phyloP scores from a whole-genome alignment of 2,888 invertebrate species.

The Nomada goodeniana region DNA sequence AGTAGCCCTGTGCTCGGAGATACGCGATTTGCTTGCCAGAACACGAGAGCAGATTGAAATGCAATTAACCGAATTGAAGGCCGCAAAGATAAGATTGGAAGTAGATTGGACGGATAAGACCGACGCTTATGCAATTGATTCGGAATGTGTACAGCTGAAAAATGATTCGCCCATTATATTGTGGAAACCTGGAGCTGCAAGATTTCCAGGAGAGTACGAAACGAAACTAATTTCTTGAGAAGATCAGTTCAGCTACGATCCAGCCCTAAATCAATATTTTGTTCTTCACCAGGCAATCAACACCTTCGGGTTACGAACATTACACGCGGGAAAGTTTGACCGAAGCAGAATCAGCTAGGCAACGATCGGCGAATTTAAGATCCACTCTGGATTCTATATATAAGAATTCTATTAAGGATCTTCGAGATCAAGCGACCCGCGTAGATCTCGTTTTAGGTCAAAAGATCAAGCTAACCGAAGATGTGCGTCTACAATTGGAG shows the following conservation, averaged over 20 bases:
- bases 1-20: constrained; percentile 89
- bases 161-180: constrained; percentile 89
- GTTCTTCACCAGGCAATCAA: constrained; percentile 87
- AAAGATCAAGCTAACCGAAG: constrained; percentile 91
- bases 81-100: constrained; percentile 93
- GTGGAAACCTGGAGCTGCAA: constrained; percentile 92
- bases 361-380: constrained; percentile 90
- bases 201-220: constrained; percentile 90
- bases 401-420: constrained; percentile 91
- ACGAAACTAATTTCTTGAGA: constrained; percentile 60
- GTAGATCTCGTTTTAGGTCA: constrained; percentile 92
- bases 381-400: constrained; percentile 90
- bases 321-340: constrained; percentile 92
- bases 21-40: constrained; percentile 87
- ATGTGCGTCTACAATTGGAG: constrained; percentile 89
- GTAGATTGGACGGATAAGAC: constrained; percentile 97
- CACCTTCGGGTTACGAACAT: constrained; percentile 94
- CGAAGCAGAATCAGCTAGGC: constrained; percentile 90
- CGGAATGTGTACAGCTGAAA: constrained; percentile 88
- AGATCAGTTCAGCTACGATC: neutral
- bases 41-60: constrained; percentile 89
- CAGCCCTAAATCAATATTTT: neutral
- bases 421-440: constrained; percentile 92
- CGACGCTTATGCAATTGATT: constrained; percentile 91
- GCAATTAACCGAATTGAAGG: constrained; percentile 90